These are phyloP conservation scores for Acleris laterana DNA, from an alignment of 2,888 invertebrate genomes.

Conservation along the genomic window DNA sequence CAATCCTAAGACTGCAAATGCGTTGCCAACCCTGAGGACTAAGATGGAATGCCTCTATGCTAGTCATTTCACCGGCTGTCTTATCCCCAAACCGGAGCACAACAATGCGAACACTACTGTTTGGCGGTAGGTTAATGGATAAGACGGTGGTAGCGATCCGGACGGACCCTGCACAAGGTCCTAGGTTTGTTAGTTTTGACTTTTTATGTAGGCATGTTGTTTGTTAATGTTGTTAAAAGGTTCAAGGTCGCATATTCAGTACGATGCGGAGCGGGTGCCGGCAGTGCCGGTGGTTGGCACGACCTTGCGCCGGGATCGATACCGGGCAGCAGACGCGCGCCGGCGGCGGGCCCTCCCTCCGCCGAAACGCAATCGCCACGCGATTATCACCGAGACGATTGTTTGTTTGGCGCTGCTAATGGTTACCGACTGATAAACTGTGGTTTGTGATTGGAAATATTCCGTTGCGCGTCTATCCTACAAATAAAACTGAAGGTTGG, in stretches of 20 bases:
- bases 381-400: constrained; percentile 61
- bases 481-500: constrained; percentile 10
- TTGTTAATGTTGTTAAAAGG: constrained; percentile 61
- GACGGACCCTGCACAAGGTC: no score
- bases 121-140: no score
- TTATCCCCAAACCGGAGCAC: no score
- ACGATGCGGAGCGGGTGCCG: constrained; percentile 44
- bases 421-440: constrained; percentile 55
- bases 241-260: constrained; percentile 74
- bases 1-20: no score
- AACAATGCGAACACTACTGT: no score
- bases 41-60: no score
- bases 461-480: neutral
- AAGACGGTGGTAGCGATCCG: no score
- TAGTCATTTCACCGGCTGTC: no score
- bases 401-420: constrained; percentile 53
- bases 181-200: neutral
- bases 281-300: constrained; percentile 65
- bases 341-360: constrained; percentile 64
- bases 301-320: constrained; percentile 75
- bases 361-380: constrained; percentile 48
- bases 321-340: constrained; percentile 74
- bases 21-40: no score
- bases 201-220: neutral
- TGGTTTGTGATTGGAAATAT: constrained; percentile 20